Evolutionary conservation across 2,888 invertebrate genomes (phyloP).

Genomic region (Chromoteleia sp.): DNA sequence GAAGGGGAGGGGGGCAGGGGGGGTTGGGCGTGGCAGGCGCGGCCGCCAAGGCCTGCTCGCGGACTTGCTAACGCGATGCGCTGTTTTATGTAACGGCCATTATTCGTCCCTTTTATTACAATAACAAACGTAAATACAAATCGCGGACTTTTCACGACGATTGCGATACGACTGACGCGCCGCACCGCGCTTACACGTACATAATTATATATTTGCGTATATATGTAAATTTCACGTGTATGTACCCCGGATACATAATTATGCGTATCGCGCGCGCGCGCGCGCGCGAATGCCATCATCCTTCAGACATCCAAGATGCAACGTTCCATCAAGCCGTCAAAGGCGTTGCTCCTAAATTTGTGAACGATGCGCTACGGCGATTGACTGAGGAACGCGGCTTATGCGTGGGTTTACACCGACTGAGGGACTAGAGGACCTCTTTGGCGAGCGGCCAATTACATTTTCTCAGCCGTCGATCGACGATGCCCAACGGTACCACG

Average conservation of each 20-base stretch:
- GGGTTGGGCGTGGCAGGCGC: slow-evolving; percentile 57
- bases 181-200: slow-evolving; percentile 40
- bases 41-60: slow-evolving; percentile 75
- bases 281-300: slow-evolving; percentile 11
- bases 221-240: slow-evolving; percentile 33
- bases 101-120: slow-evolving; percentile 80
- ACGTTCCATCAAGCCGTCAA: not conserved
- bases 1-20: slow-evolving; percentile 61
- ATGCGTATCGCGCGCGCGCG: slow-evolving; percentile 25
- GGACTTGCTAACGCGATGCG: slow-evolving; percentile 81
- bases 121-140: slow-evolving; percentile 78
- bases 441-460: slow-evolving; percentile 80
- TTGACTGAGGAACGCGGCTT: slow-evolving; percentile 11
- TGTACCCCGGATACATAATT: slow-evolving; percentile 33
- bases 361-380: slow-evolving; percentile 14
- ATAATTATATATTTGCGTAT: slow-evolving; percentile 48
- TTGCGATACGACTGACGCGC: slow-evolving; percentile 64
- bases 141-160: slow-evolving; percentile 65
- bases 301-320: slow-evolving; percentile 12
- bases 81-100: slow-evolving; percentile 81
- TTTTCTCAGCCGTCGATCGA: slow-evolving; percentile 65
- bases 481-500: slow-evolving; percentile 14
- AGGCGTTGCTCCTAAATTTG: slow-evolving; percentile 15
- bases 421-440: slow-evolving; percentile 83
- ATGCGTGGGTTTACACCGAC: slow-evolving; percentile 72